These are phyloP conservation scores for Seriola dumerili DNA, from an alignment of 2,113 vertebrate genomes.

Conservation along the genomic window DNA sequence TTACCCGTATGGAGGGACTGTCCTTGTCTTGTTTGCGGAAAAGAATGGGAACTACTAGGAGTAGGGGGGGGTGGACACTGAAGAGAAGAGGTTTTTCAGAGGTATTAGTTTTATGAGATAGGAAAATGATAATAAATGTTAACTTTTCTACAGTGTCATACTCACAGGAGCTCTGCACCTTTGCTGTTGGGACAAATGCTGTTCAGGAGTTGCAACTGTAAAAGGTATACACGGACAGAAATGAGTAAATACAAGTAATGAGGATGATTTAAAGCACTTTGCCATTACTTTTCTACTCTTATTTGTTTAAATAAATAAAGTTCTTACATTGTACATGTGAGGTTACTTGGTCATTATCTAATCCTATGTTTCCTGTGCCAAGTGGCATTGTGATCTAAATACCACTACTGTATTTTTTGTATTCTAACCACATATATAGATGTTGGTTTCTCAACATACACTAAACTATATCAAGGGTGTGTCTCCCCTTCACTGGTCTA, in stretches of 20 bases:
- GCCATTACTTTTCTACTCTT: not conserved
- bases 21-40: not conserved
- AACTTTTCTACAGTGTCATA: slow-evolving; percentile 1
- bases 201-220: slow-evolving; percentile 21
- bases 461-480: not conserved
- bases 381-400: not conserved
- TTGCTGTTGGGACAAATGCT: slow-evolving; percentile 19
- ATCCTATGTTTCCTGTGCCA: not conserved
- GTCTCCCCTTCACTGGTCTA: not conserved
- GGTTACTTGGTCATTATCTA: not conserved
- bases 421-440: not conserved
- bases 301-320: not conserved
- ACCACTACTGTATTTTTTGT: not conserved
- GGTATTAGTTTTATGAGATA: not conserved
- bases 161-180: slow-evolving; percentile 52
- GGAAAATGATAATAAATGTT: not conserved
- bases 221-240: not conserved
- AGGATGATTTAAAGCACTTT: not conserved
- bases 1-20: slow-evolving; percentile 34
- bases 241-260: not conserved
- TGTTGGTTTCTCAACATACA: not conserved
- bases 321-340: not conserved
- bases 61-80: not conserved
- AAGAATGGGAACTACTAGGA: not conserved
- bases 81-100: not conserved